Evolutionary conservation across 2,797 vertebrate species (phyloP).

Genomic region (Lateolabrax maculatus): DNA sequence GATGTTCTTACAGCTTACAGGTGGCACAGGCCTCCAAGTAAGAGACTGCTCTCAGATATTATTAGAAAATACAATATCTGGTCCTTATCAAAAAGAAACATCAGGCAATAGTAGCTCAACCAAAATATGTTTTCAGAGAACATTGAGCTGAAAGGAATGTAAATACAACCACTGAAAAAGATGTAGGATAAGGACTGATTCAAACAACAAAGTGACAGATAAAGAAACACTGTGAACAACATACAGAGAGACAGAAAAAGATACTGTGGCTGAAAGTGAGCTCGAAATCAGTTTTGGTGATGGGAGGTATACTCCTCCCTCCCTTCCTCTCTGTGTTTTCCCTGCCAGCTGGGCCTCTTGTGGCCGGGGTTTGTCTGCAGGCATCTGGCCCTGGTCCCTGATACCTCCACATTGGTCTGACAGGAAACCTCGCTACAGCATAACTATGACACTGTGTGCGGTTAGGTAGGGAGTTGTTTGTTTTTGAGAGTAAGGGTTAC

Average conservation of each 20-base stretch:
- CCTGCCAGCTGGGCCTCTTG: conserved; percentile 63
- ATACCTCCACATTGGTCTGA: conserved; percentile 54
- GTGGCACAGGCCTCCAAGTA: background rate
- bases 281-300: conserved; percentile 48
- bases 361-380: conserved; percentile 73
- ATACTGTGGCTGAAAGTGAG: conserved; percentile 31
- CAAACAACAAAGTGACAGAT: conserved; percentile 27
- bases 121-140: conserved; percentile 12
- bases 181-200: conserved; percentile 7
- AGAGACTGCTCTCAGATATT: conserved; percentile 9
- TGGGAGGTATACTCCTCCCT: background rate
- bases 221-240: conserved; percentile 29
- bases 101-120: background rate
- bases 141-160: background rate
- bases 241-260: conserved; percentile 39
- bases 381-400: conserved; percentile 68
- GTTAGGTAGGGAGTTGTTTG: conserved; percentile 19
- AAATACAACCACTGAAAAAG: background rate
- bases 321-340: conserved; percentile 22
- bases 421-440: conserved; percentile 57
- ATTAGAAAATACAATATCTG: conserved; percentile 16
- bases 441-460: conserved; percentile 25
- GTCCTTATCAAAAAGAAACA: conserved; percentile 3
- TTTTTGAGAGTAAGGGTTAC: conserved; percentile 22
- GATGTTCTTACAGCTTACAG: no score